These are phyloP conservation scores for Physocephala rufipes DNA, from an alignment of 2,888 invertebrate species.

Conservation along the genomic window DNA sequence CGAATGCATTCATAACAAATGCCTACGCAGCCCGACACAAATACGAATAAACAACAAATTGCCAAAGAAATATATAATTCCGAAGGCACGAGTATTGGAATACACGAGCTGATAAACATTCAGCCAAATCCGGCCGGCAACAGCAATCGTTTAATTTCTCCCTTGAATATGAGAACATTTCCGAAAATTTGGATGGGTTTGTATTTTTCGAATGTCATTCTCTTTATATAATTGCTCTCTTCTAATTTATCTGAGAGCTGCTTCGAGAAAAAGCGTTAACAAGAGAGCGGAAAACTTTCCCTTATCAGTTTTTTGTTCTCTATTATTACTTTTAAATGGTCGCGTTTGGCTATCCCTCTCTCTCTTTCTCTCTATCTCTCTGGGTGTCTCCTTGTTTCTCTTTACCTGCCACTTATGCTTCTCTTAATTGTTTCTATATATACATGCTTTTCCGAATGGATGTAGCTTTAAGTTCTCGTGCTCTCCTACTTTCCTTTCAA, in stretches of 20 bases:
- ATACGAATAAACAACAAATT: constrained; percentile 6
- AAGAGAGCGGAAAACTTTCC: no score
- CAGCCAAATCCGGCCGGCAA: neutral
- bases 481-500: constrained; percentile 46
- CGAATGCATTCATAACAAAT: constrained; percentile 41
- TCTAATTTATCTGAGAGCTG: no score
- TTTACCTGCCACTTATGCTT: neutral
- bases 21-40: constrained; percentile 11
- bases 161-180: neutral
- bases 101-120: neutral
- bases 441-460: no score
- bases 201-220: neutral
- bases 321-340: no score
- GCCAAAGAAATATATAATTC: no score
- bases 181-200: neutral
- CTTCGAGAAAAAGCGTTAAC: no score
- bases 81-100: no score
- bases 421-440: no score
- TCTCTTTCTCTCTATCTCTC: constrained; percentile 8
- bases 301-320: no score
- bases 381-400: neutral
- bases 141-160: no score
- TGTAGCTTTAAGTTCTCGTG: neutral
- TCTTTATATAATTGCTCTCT: neutral
- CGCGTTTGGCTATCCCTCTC: neutral